Base-by-base conservation (phyloP, 1,140 invertebrate species). In the Zaprionus africanus region DNA sequence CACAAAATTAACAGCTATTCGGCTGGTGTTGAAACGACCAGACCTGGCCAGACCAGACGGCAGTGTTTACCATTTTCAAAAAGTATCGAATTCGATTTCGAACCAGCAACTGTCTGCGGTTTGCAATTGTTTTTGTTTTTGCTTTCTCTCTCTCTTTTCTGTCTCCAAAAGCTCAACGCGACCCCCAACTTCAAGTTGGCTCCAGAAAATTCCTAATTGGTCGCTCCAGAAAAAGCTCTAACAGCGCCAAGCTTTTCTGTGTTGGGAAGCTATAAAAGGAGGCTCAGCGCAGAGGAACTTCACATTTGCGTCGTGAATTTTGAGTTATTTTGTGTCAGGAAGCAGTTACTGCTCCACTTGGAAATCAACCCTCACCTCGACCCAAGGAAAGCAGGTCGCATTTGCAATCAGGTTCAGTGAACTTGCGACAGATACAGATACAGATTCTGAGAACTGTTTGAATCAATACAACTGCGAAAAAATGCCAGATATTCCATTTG, bases 401-500 rank as follows among this genome's bases (percentile, higher is more conserved):
- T 12, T 22, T 56, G 66, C 62, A 71, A 22, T 15, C 65, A 67
- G 63, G 84, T 84, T 88, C 81, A 87, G 63, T 71, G 78, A 88
- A 87, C 84, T 78, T 84, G 41, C 46, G 54, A 64, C 68, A 84
- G 81, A 88, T 88, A 88, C 85, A 88, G 69, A 90, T 63, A 88
- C 85, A 88, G 71, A 90, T 67, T 69, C 78, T 51, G 26, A 51
- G 12, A 38, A 51, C n/a, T 53, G 53, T 56, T 26, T 56, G 31
- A 43, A 43, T 41, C 24, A 61, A 69, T 70, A 76, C 38, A 46
- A 46, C 9, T 51, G 41, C 11, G 34, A 49, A 57, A 84, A 84
- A 82, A 91, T 91, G 88, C 53, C 88, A 62, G 84, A 91, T 46
- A 76, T 91, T 67, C 90, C 90, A 19, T 92, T 92, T 68, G 83